Base-by-base conservation (phyloP, 2,113 vertebrate species). In the Pelodiscus sinensis region DNA sequence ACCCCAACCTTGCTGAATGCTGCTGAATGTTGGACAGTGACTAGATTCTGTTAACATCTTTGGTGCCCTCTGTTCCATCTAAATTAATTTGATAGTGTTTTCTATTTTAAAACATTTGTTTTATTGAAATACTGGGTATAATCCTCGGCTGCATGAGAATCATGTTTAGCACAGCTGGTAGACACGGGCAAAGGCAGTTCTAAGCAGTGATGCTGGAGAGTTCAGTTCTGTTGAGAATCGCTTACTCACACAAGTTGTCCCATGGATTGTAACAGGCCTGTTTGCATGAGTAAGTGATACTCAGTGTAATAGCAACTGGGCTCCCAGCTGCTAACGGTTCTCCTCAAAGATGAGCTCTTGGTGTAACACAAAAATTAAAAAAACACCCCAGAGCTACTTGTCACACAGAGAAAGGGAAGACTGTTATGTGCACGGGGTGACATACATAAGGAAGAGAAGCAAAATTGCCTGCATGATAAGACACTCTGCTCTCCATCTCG, bases 211-310 rank as follows among this genome's bases (percentile, higher is more conserved):
- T 27, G 52, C 52, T 54, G 52, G 52, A 54, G 44, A 71, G 18
- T 71, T 71, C 65, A 57, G 94, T 87, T 97, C 85, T 89, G 91
- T 95, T 96, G 96, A 96, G 95, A 94, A 96, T 84, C 94, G 93
- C 95, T 95, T 95, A 95, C 96, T 96, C 96, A 92, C 93, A 93
- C 93, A 94, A 96, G 95, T 89, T 92, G 93, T 95, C 93, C 81
- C 94, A 93, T 95, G 95, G 96, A 96, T 94, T 97, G 95, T 97
- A 97, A 96, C 92, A 92, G 96, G 95, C 96, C 88, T 88, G 92
- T 95, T 94, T 96, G 94, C 95, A 94, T 95, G 96, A 95, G 92
- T 94, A 96, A 91, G 3, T 85, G 90, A 92, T 94, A 94, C 93
- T 95, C 90, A 75, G 96, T 96, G 95, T 96, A 92, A 91, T 85